Conservation (phyloP, 2,113 vertebrate genomes). For the Elaphurus davidianus region DNA sequence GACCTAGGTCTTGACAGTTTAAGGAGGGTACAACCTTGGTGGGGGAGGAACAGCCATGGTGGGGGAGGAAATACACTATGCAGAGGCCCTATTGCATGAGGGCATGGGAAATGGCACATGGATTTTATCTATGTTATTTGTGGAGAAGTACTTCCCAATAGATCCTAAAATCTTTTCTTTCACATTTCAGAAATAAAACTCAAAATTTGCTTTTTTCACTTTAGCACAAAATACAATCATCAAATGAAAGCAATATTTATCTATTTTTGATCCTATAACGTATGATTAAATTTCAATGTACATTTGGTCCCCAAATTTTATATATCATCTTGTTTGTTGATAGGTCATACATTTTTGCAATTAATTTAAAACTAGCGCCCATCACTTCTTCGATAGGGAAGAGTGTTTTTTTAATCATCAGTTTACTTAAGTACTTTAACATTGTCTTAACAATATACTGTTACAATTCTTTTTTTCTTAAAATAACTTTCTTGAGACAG, state of each 20-base stretch:
- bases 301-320: background rate
- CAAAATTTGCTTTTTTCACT: background rate
- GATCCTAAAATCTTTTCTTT: constrained; percentile 2
- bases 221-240: background rate
- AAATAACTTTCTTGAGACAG: background rate
- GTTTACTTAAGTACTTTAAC: background rate
- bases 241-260: background rate
- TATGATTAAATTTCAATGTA: background rate
- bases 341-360: background rate
- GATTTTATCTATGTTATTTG: background rate
- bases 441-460: background rate
- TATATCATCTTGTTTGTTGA: background rate
- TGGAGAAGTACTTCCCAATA: background rate
- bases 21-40: background rate
- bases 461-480: background rate
- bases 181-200: background rate
- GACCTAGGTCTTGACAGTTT: background rate
- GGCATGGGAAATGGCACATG: background rate
- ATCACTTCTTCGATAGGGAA: background rate
- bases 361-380: background rate
- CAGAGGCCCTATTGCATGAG: background rate
- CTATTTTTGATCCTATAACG: background rate
- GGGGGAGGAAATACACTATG: background rate
- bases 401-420: background rate
- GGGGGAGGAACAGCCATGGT: background rate